A percentile compares a stretch with the other conserved stretches of the same genome.
phyloP scores from a whole-genome alignment of 37 sponge, comb jelly and placozoan species.

The Hexactinellida sp. region DNA sequence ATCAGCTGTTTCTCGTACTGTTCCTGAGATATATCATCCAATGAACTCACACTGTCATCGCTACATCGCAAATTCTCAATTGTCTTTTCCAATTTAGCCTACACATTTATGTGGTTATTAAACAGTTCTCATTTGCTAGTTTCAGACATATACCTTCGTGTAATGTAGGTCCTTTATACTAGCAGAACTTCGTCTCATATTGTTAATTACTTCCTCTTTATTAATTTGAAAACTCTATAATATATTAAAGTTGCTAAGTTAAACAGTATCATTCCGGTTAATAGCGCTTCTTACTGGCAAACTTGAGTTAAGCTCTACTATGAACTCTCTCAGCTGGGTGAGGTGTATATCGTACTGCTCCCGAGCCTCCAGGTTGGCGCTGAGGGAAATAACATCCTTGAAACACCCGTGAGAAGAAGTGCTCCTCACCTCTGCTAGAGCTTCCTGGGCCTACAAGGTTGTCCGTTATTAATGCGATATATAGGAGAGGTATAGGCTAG shows the following conservation, averaged over 20 bases:
- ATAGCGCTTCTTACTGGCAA: not conserved
- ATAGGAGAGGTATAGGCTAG: not conserved
- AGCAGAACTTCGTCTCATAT: not conserved
- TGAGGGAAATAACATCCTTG: not conserved
- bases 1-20: not conserved
- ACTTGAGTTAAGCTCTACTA: not conserved
- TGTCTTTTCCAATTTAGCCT: not conserved
- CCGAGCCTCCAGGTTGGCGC: not conserved
- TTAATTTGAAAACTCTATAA: not conserved
- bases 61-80: not conserved
- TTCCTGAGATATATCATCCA: not conserved
- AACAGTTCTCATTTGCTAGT: not conserved
- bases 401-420: not conserved
- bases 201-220: not conserved
- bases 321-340: not conserved
- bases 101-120: not conserved
- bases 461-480: not conserved
- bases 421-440: not conserved
- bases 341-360: constrained; percentile 8
- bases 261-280: not conserved
- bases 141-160: not conserved
- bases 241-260: not conserved
- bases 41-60: not conserved
- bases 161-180: not conserved
- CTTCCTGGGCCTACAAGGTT: not conserved